phyloP scores from a whole-genome alignment of 1,140 invertebrate genomes.

The Ceratitis capitata region DNA sequence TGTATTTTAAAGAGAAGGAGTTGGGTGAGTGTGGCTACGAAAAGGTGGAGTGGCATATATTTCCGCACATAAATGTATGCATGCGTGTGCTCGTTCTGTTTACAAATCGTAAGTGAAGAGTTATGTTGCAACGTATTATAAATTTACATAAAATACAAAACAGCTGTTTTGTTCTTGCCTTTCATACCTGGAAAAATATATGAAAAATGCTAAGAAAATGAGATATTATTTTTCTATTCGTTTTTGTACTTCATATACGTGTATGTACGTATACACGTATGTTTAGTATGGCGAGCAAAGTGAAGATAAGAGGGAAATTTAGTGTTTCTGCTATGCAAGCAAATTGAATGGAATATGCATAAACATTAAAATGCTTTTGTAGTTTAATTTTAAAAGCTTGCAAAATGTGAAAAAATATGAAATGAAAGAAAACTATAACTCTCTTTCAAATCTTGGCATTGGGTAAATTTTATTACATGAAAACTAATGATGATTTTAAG shows the following conservation, averaged over 20 bases:
- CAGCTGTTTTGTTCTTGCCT: background rate
- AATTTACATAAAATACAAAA: too few species aligned
- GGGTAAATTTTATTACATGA: too few species aligned
- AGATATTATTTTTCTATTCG: background rate
- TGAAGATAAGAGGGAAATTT: too few species aligned
- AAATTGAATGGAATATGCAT: background rate
- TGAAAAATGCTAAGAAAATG: background rate
- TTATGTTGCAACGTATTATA: background rate
- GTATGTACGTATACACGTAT: too few species aligned
- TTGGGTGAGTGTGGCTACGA: background rate
- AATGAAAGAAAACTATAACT: too few species aligned
- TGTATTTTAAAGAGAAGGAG: background rate
- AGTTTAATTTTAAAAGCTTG: background rate
- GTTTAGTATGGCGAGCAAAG: background rate
- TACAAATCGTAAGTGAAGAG: slow-evolving; percentile 14
- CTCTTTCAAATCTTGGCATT: too few species aligned
- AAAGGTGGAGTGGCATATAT: background rate
- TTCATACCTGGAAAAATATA: background rate
- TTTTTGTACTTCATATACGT: too few species aligned
- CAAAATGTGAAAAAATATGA: too few species aligned
- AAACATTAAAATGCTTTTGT: background rate
- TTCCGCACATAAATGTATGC: background rate
- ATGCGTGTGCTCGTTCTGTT: too few species aligned
- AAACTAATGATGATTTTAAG: too few species aligned
- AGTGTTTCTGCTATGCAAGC: background rate